Conservation (phyloP, 1,140 invertebrate genomes). For the Anastatus disparis region DNA sequence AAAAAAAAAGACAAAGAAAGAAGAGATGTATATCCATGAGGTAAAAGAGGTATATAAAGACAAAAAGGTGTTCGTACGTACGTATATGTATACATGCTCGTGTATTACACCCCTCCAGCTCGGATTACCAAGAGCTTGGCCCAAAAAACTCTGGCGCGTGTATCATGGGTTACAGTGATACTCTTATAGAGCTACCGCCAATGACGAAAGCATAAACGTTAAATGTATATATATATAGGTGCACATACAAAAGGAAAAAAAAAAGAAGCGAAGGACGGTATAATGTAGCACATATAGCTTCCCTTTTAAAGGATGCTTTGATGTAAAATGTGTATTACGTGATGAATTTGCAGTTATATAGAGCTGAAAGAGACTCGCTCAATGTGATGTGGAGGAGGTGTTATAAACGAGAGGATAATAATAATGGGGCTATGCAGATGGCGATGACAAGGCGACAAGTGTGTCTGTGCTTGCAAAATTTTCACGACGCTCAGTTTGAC, state of each 20-base stretch:
- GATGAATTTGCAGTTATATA: slow-evolving; percentile 9
- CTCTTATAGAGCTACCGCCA: neutral
- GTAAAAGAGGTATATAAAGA: no score
- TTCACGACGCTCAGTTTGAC: neutral
- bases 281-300: no score
- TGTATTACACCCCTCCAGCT: neutral
- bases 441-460: slow-evolving; percentile 2
- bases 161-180: neutral
- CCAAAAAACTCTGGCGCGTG: slow-evolving; percentile 6
- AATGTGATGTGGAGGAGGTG: no score
- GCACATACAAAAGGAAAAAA: no score
- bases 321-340: no score
- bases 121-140: neutral
- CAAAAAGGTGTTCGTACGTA: slow-evolving; percentile 35
- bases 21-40: no score
- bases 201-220: no score
- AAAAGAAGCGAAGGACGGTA: no score
- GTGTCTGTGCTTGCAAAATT: neutral
- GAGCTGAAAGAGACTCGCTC: no score
- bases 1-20: slow-evolving; percentile 15
- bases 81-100: no score
- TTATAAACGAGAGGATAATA: neutral
- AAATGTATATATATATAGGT: no score
- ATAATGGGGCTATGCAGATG: slow-evolving; percentile 1
- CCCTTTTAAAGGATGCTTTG: no score